A percentile compares a stretch with the other conserved stretches of the same genome.
These are phyloP conservation scores for Eupithecia vulgata DNA, from an alignment of 2,888 invertebrate species.

Conservation along the genomic window DNA sequence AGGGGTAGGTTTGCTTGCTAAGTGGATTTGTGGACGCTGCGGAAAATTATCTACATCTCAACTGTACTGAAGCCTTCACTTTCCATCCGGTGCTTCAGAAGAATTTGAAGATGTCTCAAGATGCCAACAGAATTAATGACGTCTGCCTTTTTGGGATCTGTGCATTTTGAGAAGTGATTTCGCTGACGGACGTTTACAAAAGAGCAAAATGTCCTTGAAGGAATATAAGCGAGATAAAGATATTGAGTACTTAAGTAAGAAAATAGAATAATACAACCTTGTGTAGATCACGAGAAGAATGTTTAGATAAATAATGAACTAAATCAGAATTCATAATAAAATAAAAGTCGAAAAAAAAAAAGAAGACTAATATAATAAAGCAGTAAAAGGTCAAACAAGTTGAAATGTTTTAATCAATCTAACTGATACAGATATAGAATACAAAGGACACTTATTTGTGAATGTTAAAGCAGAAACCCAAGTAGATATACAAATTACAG, in stretches of 20 bases:
- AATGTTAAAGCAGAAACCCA: constrained; percentile 29
- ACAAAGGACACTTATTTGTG: constrained; percentile 32
- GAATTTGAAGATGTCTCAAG: not conserved
- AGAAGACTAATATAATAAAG: constrained; percentile 5
- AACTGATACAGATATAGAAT: not conserved
- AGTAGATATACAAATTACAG: constrained; percentile 35
- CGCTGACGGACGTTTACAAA: not conserved
- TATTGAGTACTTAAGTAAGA: not conserved
- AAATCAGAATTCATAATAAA: not conserved
- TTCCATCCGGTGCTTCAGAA: not conserved
- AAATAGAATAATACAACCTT: not conserved
- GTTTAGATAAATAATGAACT: not conserved
- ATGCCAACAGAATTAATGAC: not conserved
- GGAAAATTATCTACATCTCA: not conserved
- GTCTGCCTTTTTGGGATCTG: not conserved
- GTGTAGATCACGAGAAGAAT: not conserved
- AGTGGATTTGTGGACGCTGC: not conserved
- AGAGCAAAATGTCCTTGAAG: not conserved
- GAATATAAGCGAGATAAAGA: not conserved
- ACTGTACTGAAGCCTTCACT: not conserved
- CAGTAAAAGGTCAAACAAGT: constrained; percentile 3
- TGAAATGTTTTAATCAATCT: constrained; percentile 23
- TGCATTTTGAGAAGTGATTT: not conserved
- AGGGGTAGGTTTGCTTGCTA: constrained; percentile 15
- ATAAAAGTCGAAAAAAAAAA: constrained; percentile 8